Evolutionary conservation across 2,113 vertebrate species (phyloP).

Genomic region (Alectura lathami): DNA sequence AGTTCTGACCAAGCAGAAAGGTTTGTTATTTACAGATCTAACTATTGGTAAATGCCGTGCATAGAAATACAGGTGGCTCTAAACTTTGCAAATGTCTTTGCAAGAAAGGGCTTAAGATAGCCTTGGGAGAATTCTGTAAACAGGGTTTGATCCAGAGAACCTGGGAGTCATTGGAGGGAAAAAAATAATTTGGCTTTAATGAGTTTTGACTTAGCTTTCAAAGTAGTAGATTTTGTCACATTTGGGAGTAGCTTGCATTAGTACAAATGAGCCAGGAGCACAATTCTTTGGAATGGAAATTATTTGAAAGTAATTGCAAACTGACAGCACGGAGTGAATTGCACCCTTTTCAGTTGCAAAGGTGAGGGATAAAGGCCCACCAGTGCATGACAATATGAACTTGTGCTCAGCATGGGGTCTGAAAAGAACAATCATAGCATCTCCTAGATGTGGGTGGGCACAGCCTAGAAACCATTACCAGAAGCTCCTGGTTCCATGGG

Average conservation of each 20-base stretch:
- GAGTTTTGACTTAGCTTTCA: background rate
- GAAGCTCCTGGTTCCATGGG: background rate
- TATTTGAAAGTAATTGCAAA: background rate
- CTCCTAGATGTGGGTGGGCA: background rate
- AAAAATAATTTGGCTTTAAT: conserved; percentile 16
- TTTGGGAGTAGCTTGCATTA: background rate
- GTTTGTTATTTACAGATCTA: conserved; percentile 2
- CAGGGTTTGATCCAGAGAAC: background rate
- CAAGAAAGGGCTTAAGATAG: background rate
- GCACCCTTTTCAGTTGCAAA: background rate
- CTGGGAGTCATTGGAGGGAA: background rate
- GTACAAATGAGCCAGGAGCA: background rate
- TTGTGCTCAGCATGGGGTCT: background rate
- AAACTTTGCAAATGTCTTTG: background rate
- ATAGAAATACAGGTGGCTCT: background rate
- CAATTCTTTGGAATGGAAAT: background rate
- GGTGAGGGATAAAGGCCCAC: background rate
- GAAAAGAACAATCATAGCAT: background rate
- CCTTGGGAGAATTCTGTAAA: background rate
- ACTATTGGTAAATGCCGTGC: background rate
- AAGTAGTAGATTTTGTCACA: background rate
- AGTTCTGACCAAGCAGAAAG: background rate
- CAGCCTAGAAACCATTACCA: background rate
- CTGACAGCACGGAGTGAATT: background rate
- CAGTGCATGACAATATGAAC: background rate